Base-by-base conservation (phyloP, 2,113 vertebrate species). In the Varanus salvator region DNA sequence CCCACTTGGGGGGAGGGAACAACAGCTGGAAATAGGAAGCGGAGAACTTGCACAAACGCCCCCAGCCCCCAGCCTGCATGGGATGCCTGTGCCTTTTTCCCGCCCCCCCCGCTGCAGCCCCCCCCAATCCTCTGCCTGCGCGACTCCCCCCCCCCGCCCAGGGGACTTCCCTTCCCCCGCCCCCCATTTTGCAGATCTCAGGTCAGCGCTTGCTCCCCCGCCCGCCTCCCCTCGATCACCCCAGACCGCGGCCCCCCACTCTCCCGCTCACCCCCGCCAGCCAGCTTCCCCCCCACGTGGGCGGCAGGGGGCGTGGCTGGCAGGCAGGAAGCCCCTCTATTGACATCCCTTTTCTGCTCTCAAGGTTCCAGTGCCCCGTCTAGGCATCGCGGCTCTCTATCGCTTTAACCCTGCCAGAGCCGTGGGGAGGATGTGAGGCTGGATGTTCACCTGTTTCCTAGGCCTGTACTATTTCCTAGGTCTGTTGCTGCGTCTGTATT, bases 231-330 rank as follows among this genome's bases (percentile, higher is more conserved):
- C 1, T 31, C 21, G 4, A 25, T 64, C 54, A 21, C 78, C 75
- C 86, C 11, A 3, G 17, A 2, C 23, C 31, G 85, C n/a, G 66
- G 14, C 52, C 34, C 29, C 15, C 17, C 4, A 29, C 72, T 75
- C 64, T 29, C 17, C 38, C 23, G 50, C 72, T 64, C 54, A 44
- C 85, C 85, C 52, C 52, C 72, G 60, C 38, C 34, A 76, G 76
- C 27, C 75, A 23, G 57, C 8, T 52, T 68, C 44, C 44, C 44
- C 44, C 76, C 86, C 86, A 87, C 76, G 86, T 87, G 86, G 75
- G 86, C 68, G 75, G 74, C 17, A 27, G 38, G 74, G 31, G 74
- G 54, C 5, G 52, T 31, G 38, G 54, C 85, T 74, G 68, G 69
- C 50, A 72, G 85, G 85, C 57, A 86, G 85, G 68, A 52, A 72